Evolutionary conservation across 2,888 invertebrate species (phyloP).

Genomic region (Limenitis camilla): DNA sequence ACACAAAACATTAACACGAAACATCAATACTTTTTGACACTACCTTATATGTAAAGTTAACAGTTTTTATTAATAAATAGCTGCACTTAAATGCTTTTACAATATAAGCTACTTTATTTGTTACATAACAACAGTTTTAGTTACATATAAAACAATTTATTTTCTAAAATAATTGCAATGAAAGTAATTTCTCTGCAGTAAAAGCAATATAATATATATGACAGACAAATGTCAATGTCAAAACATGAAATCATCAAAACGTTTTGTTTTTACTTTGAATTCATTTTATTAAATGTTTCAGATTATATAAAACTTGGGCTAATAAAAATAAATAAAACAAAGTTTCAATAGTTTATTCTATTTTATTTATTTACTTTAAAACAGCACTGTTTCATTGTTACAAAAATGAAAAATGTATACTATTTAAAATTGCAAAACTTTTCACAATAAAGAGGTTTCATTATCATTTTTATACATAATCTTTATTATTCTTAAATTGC

Average conservation of each 20-base stretch:
- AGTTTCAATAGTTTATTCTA: too few relatives aligned
- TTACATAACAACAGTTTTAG: constrained; percentile 13
- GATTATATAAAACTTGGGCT: neutral
- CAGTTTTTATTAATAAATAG: neutral
- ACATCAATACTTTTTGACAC: neutral
- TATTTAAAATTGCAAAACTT: too few relatives aligned
- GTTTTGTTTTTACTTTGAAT: neutral
- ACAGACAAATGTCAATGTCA: constrained; percentile 22
- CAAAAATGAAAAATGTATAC: too few relatives aligned
- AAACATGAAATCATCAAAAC: constrained; percentile 17
- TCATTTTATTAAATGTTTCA: neutral
- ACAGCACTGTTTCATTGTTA: too few relatives aligned
- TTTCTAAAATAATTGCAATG: constrained; percentile 5
- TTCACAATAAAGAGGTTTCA: too few relatives aligned
- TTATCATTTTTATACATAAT: too few relatives aligned
- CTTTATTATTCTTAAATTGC: too few relatives aligned
- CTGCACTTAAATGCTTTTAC: neutral
- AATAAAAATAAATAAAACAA: neutral
- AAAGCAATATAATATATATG: constrained; percentile 11
- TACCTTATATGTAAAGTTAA: constrained; percentile 13
- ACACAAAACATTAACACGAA: neutral
- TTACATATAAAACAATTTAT: neutral
- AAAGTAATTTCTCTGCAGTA: constrained; percentile 9
- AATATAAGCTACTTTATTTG: neutral
- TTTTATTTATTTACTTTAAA: too few relatives aligned